These are phyloP conservation scores for Tychaedon coryphoeus DNA, from an alignment of 2,113 vertebrate species.

Conservation along the genomic window DNA sequence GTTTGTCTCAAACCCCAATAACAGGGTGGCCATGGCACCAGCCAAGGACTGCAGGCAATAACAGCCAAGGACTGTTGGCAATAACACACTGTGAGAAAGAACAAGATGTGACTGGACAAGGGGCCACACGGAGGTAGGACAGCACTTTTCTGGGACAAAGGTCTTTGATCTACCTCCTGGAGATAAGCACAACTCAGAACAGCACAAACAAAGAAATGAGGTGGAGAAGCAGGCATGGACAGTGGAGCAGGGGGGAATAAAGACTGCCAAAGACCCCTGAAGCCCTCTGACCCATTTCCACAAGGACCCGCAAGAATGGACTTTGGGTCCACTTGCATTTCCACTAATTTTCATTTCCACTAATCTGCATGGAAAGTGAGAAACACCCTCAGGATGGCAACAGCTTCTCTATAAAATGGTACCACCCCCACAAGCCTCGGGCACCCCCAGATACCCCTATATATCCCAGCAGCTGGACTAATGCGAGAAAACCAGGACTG, in stretches of 20 bases:
- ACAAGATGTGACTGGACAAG: not conserved
- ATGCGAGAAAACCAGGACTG: not conserved
- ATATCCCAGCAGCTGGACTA: not conserved
- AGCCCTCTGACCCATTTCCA: not conserved
- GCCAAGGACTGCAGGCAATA: not conserved
- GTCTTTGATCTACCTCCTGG: not conserved
- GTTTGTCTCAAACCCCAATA: not conserved
- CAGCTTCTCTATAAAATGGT: not conserved
- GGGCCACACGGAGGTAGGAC: not conserved
- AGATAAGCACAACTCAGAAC: not conserved
- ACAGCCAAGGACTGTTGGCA: not conserved
- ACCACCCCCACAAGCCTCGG: fast-evolving
- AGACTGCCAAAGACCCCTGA: fast-evolving
- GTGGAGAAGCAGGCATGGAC: not conserved
- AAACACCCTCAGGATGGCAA: not conserved
- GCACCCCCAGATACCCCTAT: not conserved
- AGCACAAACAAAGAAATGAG: not conserved
- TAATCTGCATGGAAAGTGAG: not conserved
- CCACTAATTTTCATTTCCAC: not conserved
- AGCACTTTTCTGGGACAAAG: not conserved
- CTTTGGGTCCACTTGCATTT: no score
- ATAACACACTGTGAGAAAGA: not conserved
- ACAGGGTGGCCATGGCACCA: not conserved
- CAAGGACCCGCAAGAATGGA: not conserved
- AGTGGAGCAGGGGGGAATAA: no score